These are phyloP conservation scores for Macaca nemestrina DNA, from an alignment of 2,113 vertebrate genomes.

Conservation along the genomic window DNA sequence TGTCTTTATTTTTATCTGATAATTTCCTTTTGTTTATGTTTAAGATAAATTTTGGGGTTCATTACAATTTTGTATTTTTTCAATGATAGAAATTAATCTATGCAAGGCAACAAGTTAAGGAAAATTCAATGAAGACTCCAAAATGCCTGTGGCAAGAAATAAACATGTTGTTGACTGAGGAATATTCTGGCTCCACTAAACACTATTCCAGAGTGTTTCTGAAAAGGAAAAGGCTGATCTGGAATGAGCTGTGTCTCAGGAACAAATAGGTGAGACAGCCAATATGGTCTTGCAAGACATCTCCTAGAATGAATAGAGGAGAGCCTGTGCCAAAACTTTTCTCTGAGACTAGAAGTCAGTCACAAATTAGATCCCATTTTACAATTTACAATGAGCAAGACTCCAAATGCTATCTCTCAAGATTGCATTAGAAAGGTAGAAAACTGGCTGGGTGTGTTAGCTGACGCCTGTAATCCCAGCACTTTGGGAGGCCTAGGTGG, in stretches of 20 bases:
- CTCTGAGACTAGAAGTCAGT: background rate
- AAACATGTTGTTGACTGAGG: background rate
- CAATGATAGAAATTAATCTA: background rate
- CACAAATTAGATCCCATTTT: background rate
- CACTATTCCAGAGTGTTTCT: background rate
- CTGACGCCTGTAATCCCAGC: too few relatives aligned
- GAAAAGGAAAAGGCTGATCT: background rate
- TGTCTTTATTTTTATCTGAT: background rate
- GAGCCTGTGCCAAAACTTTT: background rate
- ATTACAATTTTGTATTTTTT: background rate
- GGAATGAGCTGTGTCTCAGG: background rate
- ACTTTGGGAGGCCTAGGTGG: too few relatives aligned
- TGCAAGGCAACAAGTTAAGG: background rate
- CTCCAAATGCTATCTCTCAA: too few relatives aligned
- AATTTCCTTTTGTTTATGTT: background rate
- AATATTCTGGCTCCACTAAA: background rate
- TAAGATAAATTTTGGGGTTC: background rate
- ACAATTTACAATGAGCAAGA: background rate
- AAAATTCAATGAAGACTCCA: background rate
- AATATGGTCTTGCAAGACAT: background rate
- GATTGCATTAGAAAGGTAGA: too few relatives aligned
- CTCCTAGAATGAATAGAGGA: background rate
- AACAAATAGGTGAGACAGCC: background rate
- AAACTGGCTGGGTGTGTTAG: too few relatives aligned
- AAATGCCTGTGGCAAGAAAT: background rate